Conservation (phyloP, 1,140 invertebrate species). For the Saxidomus purpurata region DNA sequence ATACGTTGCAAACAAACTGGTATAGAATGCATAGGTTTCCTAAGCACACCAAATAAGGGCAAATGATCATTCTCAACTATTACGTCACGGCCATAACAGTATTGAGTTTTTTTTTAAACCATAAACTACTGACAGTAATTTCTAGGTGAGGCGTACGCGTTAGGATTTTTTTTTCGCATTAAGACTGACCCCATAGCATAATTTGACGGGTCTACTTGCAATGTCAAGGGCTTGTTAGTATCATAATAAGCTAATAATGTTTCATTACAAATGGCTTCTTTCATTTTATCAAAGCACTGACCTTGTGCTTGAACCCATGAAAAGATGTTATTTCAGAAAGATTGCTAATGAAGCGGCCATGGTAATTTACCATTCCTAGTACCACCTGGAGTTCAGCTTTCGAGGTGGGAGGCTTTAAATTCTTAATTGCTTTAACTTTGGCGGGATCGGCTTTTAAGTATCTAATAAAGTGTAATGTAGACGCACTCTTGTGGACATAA, state of each 20-base stretch:
- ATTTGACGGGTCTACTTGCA: slow-evolving; percentile 8
- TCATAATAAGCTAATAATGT: slow-evolving; percentile 23
- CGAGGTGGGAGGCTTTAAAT: not conserved
- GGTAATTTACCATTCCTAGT: slow-evolving; percentile 21
- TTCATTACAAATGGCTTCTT: not conserved
- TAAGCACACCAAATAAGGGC: slow-evolving; percentile 47
- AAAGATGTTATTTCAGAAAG: not conserved
- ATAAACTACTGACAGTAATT: slow-evolving; percentile 38
- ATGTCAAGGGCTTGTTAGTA: not conserved
- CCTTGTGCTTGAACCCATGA: not conserved
- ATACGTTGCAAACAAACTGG: slow-evolving; percentile 62
- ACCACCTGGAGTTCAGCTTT: not conserved
- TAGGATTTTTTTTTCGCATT: not conserved
- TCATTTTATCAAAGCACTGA: slow-evolving; percentile 10
- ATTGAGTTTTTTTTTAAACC: slow-evolving; percentile 45
- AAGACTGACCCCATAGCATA: slow-evolving; percentile 2
- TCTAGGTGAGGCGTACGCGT: not conserved
- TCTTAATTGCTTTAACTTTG: not conserved
- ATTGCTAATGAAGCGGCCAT: not conserved
- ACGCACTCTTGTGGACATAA: no score
- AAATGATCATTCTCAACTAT: slow-evolving; percentile 52
- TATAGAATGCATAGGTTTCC: slow-evolving; percentile 46
- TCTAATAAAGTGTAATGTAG: no score
- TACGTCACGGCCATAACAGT: slow-evolving; percentile 29
- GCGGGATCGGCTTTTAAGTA: no score